These are phyloP conservation scores for Aratinga solstitialis DNA, from an alignment of 2,797 vertebrate species.

Conservation along the genomic window DNA sequence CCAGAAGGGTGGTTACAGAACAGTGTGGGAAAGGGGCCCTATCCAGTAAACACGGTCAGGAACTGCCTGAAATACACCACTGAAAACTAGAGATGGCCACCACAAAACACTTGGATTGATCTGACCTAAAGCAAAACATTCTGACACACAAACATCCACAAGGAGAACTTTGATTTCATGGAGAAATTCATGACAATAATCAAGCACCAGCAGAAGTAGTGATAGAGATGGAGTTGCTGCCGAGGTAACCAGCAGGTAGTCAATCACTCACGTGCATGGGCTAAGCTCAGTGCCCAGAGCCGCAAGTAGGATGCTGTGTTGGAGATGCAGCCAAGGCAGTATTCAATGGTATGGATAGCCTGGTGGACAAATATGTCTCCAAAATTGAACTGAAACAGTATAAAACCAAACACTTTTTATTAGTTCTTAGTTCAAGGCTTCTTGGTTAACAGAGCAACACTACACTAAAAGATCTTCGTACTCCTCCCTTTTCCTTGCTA, in stretches of 20 bases:
- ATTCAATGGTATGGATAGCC: constrained; percentile 97
- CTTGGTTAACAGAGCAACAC: neutral
- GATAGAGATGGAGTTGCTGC: neutral
- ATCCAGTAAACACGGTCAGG: neutral
- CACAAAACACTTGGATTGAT: neutral
- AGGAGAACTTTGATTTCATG: neutral
- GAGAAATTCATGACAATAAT: neutral
- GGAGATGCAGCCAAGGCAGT: constrained; percentile 96
- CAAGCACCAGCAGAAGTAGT: neutral
- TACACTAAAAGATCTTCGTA: neutral
- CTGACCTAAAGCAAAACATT: neutral
- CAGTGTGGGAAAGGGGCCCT: neutral
- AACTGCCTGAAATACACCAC: neutral
- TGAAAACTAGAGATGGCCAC: neutral
- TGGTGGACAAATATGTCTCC: constrained; percentile 92
- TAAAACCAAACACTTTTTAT: neutral
- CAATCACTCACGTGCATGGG: constrained; percentile 89
- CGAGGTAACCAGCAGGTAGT: neutral
- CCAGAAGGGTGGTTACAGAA: neutral
- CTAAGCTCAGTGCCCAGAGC: constrained; percentile 96
- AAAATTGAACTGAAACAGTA: constrained; percentile 88
- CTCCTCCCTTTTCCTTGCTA: neutral
- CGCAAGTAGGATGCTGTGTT: constrained; percentile 97
- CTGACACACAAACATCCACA: neutral
- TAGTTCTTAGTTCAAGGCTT: neutral